These are phyloP conservation scores for Lamellibrachia satsuma DNA, from an alignment of 2,888 invertebrate species.

Conservation along the genomic window DNA sequence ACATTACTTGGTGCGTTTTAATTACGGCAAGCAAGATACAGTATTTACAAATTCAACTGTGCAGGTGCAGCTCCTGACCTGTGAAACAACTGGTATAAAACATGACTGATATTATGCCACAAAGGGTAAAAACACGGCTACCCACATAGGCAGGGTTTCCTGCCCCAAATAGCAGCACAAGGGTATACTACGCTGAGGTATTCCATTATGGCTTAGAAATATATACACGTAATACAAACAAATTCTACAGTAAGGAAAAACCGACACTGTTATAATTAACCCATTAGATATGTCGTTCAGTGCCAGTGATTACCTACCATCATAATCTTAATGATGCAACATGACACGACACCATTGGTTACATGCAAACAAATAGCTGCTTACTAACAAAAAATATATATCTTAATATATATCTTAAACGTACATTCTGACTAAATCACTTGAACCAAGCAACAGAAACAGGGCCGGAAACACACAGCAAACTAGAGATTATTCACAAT, in stretches of 20 bases:
- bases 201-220: not conserved
- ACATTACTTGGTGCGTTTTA: not conserved
- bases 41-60: not conserved
- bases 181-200: not conserved
- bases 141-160: not conserved
- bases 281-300: not conserved
- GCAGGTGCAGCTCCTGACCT: not conserved
- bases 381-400: not conserved
- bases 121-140: not conserved
- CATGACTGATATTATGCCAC: constrained; percentile 4
- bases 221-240: not conserved
- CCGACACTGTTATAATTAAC: not conserved
- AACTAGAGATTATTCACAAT: not conserved
- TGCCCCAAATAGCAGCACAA: not conserved
- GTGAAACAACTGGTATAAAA: not conserved
- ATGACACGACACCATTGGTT: not conserved
- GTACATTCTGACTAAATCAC: not conserved
- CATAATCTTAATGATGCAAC: not conserved
- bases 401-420: not conserved
- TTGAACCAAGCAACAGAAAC: not conserved
- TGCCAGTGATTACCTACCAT: not conserved
- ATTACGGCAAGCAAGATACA: constrained; percentile 6
- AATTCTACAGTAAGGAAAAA: not conserved
- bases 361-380: not conserved
- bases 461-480: not conserved